Percentiles rank a stretch among this genome's conserved stretches.
These are phyloP conservation scores for Clupea harengus DNA, from an alignment of 2,113 vertebrate genomes.

Conservation along the genomic window DNA sequence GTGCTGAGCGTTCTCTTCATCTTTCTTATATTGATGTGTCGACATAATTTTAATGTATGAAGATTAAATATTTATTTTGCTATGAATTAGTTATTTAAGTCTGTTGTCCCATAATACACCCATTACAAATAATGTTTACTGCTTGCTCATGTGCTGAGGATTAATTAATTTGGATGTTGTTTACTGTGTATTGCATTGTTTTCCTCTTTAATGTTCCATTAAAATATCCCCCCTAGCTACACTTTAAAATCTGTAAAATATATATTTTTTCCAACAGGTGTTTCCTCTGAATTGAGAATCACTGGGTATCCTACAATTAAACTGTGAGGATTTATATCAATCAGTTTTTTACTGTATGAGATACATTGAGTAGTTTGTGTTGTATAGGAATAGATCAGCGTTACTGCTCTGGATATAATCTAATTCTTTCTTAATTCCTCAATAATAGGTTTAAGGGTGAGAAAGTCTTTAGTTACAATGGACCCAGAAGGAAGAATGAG, in stretches of 20 bases:
- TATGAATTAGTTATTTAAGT: background rate
- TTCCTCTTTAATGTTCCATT: too few relatives aligned
- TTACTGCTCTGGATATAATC: background rate
- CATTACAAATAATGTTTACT: background rate
- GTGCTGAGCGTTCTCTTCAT: background rate
- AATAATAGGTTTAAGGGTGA: conserved; percentile 83
- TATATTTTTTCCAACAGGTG: conserved; percentile 64
- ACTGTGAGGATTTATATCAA: conserved; percentile 79
- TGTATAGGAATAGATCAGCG: background rate
- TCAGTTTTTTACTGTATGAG: background rate
- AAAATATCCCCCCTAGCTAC: background rate
- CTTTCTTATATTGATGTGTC: background rate
- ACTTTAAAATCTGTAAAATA: background rate
- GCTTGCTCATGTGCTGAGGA: background rate
- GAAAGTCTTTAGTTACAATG: conserved; percentile 84
- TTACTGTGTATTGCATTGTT: background rate
- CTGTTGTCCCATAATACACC: background rate
- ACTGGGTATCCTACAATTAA: conserved; percentile 89
- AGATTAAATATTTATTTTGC: background rate
- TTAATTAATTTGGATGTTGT: background rate
- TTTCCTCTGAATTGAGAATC: conserved; percentile 88
- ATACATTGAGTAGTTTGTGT: background rate
- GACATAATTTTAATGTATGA: background rate
- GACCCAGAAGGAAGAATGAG: conserved; percentile 85
- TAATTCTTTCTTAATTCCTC: conserved; percentile 13